Base-by-base conservation (phyloP, 35 echinoderm and acorn worm species). In the Strongylocentrotus purpuratus region DNA sequence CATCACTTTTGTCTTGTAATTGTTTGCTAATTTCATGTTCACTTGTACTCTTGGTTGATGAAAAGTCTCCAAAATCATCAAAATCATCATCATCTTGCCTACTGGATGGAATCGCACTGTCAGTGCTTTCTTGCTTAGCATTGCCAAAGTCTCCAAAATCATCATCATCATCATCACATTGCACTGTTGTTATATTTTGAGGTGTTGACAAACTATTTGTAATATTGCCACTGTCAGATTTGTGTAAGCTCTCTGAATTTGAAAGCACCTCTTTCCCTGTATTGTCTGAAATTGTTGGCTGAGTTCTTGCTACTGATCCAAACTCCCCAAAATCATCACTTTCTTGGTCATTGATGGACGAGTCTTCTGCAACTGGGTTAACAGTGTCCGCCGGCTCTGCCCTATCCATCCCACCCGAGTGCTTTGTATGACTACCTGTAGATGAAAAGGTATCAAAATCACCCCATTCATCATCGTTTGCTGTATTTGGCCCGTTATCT, bases 21-120 rank as follows among this genome's bases (percentile, higher is more conserved):
- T 93, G 45, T 14, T 93, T 93, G 47, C 33, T 48, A 2, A 15
- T 28, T 31, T 55, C 46, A 93, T 93, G 9, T 47, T 31, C 48
- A 31, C 87, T 45, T 0, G 20, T 50, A 93, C 91, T 47, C 13
- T 47, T 31, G 32, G 48, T 93, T 58, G 91, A 93, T 58, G 35
- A 33, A 93, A 93, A 93, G 28, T 58, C 91, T 93, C 91, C 91
- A 93, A 93, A 93, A 58, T 93, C 91, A 93, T 93, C 91, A 47
- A 31, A 31, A 31, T 58, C 91, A 46, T 58, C 91, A 46, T 31
- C 45, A 32, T 48, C 33, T 46, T 33, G 87, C 12, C 25, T 46
- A 35, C 87, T 89, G 87, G 33, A 89, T 46, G 87, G 33, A 89
- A 33, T 89, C 33, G n/a, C 65, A 78, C 5, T 89, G 32, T 89